Evolutionary conservation across 2,113 vertebrate species (phyloP).

Genomic region (Mungos mungo): DNA sequence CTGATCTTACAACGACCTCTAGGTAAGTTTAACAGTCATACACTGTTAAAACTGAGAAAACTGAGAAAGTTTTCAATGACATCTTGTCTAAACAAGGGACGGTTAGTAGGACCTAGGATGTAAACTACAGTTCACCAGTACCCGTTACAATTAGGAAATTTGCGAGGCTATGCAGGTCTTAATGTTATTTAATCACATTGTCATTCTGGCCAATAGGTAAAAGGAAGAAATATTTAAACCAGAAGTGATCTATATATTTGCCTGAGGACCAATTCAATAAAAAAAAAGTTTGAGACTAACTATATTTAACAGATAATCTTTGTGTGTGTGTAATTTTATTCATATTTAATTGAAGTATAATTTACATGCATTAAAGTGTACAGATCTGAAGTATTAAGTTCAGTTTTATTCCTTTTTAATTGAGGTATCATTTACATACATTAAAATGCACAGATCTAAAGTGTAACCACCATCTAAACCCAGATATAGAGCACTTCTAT

Average conservation of each 20-base stretch:
- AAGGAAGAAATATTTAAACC: constrained; percentile 47
- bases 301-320: constrained; percentile 33
- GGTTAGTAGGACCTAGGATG: not conserved
- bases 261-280: not conserved
- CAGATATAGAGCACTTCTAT: constrained; percentile 12
- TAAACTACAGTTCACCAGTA: not conserved
- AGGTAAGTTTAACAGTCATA: not conserved
- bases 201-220: constrained; percentile 30
- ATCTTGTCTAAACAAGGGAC: not conserved
- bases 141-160: not conserved
- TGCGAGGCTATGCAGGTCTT: not conserved
- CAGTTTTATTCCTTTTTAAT: constrained; percentile 65
- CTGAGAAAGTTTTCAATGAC: constrained; percentile 14
- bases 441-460: constrained; percentile 45
- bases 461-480: constrained; percentile 7
- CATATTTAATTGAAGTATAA: constrained; percentile 64
- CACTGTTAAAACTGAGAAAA: not conserved
- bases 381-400: constrained; percentile 26
- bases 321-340: constrained; percentile 52
- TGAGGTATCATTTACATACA: constrained; percentile 59
- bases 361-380: constrained; percentile 59
- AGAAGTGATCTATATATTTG: constrained; percentile 11
- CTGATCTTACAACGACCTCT: not conserved
- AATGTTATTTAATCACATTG: not conserved
- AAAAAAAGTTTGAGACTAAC: not conserved